Percentiles rank a stretch among this genome's conserved stretches.
Conservation (phyloP, 2,797 vertebrate species). For the Falco concolor region DNA sequence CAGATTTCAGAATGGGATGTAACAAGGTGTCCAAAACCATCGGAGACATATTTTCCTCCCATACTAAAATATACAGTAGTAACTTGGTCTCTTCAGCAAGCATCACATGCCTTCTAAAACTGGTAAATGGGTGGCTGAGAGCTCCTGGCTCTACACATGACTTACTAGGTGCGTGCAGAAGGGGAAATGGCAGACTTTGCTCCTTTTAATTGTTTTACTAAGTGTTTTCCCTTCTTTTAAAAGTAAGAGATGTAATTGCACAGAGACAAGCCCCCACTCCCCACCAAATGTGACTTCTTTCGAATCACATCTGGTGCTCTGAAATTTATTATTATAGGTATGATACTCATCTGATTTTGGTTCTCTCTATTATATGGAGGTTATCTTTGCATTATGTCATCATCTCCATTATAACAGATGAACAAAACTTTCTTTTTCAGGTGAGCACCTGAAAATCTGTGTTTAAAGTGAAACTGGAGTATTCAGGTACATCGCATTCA, state of each 20-base stretch:
- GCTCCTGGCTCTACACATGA: neutral
- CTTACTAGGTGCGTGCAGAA: neutral
- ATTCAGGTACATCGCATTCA: neutral
- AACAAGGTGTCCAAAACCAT: conserved; percentile 75
- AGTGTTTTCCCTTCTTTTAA: neutral
- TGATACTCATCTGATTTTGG: neutral
- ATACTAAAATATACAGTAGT: conserved; percentile 42
- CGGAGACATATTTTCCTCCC: conserved; percentile 37
- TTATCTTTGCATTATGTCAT: neutral
- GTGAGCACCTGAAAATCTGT: neutral
- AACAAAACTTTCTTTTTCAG: neutral
- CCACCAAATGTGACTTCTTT: neutral
- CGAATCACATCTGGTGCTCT: neutral
- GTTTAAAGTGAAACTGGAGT: neutral
- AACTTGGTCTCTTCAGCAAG: conserved; percentile 25
- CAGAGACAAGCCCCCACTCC: neutral
- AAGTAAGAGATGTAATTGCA: neutral
- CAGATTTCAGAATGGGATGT: conserved; percentile 74
- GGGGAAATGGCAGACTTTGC: neutral
- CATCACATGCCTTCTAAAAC: neutral
- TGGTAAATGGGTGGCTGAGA: neutral
- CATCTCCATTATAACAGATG: neutral
- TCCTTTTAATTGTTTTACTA: neutral
- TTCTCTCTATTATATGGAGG: neutral
- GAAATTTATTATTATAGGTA: neutral